Evolutionary conservation across 2,888 invertebrate genomes (phyloP).

Genomic region (Melipona beecheii): DNA sequence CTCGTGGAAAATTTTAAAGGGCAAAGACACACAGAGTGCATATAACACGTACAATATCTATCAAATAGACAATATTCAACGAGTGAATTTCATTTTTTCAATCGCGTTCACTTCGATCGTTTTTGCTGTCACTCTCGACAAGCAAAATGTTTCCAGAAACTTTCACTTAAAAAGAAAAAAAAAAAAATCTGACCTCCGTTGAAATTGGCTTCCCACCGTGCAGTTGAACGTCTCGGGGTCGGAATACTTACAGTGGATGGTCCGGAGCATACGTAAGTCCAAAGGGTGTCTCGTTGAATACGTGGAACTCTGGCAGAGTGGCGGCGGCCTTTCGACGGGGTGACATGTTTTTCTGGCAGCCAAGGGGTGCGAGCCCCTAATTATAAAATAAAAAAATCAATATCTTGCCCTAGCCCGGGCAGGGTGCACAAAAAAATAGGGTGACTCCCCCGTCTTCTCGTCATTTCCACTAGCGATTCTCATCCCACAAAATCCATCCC

Average conservation of each 20-base stretch:
- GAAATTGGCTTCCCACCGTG: constrained; percentile 21
- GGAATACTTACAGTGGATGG: background rate
- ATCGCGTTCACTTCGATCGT: too few relatives aligned
- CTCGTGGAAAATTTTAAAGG: too few relatives aligned
- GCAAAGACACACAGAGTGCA: too few relatives aligned
- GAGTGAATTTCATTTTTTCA: too few relatives aligned
- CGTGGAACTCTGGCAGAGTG: background rate
- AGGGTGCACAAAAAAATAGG: constrained; percentile 78
- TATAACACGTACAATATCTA: too few relatives aligned
- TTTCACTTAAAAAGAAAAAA: background rate
- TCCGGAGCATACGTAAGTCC: constrained; percentile 25
- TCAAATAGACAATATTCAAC: too few relatives aligned
- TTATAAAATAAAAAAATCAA: constrained; percentile 84
- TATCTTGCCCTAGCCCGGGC: constrained; percentile 81
- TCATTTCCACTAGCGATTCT: constrained; percentile 64
- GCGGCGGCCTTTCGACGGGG: constrained; percentile 61
- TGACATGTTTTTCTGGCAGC: constrained; percentile 83
- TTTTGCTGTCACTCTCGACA: background rate
- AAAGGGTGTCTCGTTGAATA: constrained; percentile 9
- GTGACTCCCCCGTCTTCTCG: constrained; percentile 77
- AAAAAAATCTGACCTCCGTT: background rate
- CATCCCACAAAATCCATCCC: constrained; percentile 41
- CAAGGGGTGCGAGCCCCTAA: constrained; percentile 83
- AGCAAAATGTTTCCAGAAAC: background rate
- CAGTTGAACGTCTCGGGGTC: constrained; percentile 3